Evolutionary conservation across 2,888 invertebrate genomes (phyloP), one percentile per base, ranked within the genome.

Genomic region (Ophion ventricosus): DNA sequence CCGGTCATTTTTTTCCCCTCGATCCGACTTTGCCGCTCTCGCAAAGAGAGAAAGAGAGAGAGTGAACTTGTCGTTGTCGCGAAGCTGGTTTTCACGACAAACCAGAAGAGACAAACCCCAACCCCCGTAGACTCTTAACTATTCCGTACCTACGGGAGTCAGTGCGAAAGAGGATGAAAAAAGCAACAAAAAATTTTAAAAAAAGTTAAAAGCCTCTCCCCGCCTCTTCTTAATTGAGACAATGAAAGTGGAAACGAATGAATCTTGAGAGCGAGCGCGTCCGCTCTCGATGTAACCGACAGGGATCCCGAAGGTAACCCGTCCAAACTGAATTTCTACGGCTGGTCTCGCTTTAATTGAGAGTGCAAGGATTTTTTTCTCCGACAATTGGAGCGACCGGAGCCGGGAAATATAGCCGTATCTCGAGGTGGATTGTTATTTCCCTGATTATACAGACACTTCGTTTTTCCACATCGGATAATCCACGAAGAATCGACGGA

Each of bases 281-380:
- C 64, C 54, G 57, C 67, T 26, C 66, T 59, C 67, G 61, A 69
- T 86, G 82, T 77, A 54, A 69, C 76, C 26, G 49, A 54, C 73
- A 61, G 49, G 59, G 40, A 57, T 43, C 59, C 23, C 29, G 23
- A 29, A 29, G 49, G 43, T 43, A 77, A 26, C 40, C 43, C 66
- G 59, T 40, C 69, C 61, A 75, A 76, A 67, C 40, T 66, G 20
- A 54, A 63, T 76, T 72, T 72, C 29, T 66, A 80, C 23, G 69
- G 57, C 73, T 80, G 72, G 64, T 80, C 82, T 89, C 87, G 83
- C 87, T 86, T 88, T 89, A 90, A 90, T 90, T 90, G 88, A 87
- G 87, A 88, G 87, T 85, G 86, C 88, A 88, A 88, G 86, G 86
- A 88, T 87, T 85, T 86, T 85, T 83, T 61, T 72, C 43, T 17